Conservation (phyloP, 2,888 invertebrate species). For the Ormyrus thymus region DNA sequence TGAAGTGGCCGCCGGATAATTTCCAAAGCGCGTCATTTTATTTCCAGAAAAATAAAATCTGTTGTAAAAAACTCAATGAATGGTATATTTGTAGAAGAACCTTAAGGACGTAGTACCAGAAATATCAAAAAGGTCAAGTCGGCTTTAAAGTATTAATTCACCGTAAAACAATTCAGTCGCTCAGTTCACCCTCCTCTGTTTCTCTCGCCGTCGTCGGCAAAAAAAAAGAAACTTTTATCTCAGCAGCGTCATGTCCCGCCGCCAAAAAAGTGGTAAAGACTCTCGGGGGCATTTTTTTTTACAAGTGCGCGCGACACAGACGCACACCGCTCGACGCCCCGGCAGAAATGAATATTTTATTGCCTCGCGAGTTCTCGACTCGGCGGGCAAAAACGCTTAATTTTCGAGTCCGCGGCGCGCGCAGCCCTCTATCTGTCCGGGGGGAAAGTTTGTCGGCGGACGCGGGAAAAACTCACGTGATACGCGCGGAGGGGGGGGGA, state of each 20-base stretch:
- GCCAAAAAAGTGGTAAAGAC: background rate
- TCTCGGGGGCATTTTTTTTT: too few species aligned
- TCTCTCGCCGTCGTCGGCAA: conserved; percentile 23
- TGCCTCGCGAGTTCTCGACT: background rate
- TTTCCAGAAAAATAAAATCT: too few species aligned
- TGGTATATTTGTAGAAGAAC: too few species aligned
- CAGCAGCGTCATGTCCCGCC: background rate
- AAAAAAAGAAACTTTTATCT: conserved; percentile 22
- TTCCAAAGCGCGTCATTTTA: too few species aligned
- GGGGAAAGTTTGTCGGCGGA: too few species aligned
- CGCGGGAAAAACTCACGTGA: conserved; percentile 13
- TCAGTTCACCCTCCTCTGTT: conserved; percentile 9
- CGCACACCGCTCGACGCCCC: background rate
- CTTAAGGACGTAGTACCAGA: too few species aligned
- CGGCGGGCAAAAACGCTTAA: conserved; percentile 52
- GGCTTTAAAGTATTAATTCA: too few species aligned
- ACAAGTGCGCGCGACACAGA: background rate
- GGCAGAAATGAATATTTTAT: conserved; percentile 55
- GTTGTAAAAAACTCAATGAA: too few species aligned
- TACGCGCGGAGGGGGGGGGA: background rate
- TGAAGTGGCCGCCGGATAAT: too few species aligned
- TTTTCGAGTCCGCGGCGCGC: conserved; percentile 39
- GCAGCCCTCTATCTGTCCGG: background rate
- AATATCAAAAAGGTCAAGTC: too few species aligned
- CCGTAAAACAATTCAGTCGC: too few species aligned